Evolutionary conservation across 2,797 vertebrate species (phyloP).

Genomic region (Macropus fuliginosus): DNA sequence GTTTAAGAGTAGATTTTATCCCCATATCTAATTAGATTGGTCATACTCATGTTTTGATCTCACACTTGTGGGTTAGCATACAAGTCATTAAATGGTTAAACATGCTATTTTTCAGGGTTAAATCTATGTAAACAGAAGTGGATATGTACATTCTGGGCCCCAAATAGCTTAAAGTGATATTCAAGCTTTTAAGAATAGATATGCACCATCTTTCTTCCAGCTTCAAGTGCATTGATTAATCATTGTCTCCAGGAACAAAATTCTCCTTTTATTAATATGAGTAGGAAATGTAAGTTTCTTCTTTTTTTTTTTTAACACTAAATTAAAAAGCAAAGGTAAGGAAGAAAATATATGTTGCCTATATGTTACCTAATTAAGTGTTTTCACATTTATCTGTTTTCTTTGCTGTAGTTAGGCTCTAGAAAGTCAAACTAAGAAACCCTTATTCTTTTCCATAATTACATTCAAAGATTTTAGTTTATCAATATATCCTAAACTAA

Average conservation of each 20-base stretch:
- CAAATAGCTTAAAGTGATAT: not conserved
- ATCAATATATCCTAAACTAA: not conserved
- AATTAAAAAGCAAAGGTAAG: not conserved
- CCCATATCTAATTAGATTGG: not conserved
- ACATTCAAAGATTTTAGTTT: not conserved
- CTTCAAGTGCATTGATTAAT: not conserved
- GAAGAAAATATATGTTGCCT: not conserved
- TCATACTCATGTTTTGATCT: not conserved
- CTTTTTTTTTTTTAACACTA: not conserved
- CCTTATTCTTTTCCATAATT: not conserved
- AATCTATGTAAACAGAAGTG: not conserved
- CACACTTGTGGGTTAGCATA: not conserved
- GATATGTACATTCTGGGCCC: not conserved
- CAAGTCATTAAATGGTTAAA: not conserved
- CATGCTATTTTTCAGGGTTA: not conserved
- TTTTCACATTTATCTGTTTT: no score
- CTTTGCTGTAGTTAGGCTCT: not conserved
- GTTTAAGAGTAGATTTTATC: not conserved
- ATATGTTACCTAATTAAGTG: rapidly evolving
- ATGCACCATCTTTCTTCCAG: not conserved
- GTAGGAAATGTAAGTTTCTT: not conserved
- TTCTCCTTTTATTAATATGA: not conserved
- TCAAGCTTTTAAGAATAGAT: not conserved
- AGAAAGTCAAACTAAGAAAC: not conserved
- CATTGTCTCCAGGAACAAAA: not conserved